Evolutionary conservation across 1,140 invertebrate species (phyloP).

Genomic region (Coelopa frigida): DNA sequence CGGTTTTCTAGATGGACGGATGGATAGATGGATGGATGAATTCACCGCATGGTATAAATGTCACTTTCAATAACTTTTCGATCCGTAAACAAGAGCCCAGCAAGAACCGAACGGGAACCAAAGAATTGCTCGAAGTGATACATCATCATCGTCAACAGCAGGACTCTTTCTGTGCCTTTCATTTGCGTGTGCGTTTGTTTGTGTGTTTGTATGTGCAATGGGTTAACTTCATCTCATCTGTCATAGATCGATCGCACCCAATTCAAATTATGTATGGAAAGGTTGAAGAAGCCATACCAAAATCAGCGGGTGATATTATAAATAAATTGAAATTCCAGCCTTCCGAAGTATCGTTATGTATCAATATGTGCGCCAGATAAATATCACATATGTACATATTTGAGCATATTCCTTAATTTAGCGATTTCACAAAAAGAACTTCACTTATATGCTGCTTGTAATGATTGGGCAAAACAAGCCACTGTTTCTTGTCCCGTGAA

Average conservation of each 20-base stretch:
- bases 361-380: too few species aligned
- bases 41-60: conserved; percentile 6
- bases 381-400: too few species aligned
- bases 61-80: conserved; percentile 9
- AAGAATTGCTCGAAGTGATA: neutral
- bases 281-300: conserved; percentile 12
- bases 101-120: neutral
- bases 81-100: neutral
- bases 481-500: too few species aligned
- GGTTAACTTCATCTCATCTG: conserved; percentile 9
- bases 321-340: too few species aligned
- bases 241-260: conserved; percentile 10
- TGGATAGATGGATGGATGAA: neutral
- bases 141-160: conserved; percentile 12
- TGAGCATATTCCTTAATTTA: too few species aligned
- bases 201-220: conserved; percentile 1
- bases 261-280: conserved; percentile 2
- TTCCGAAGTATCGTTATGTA: too few species aligned
- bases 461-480: too few species aligned
- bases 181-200: neutral
- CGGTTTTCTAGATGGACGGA: neutral
- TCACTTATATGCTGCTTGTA: too few species aligned
- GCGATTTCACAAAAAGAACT: too few species aligned
- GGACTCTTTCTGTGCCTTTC: neutral
- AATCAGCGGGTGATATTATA: conserved; percentile 12